Evolutionary conservation across 1,140 invertebrate species (phyloP).

Genomic region (Pomacea maculata): DNA sequence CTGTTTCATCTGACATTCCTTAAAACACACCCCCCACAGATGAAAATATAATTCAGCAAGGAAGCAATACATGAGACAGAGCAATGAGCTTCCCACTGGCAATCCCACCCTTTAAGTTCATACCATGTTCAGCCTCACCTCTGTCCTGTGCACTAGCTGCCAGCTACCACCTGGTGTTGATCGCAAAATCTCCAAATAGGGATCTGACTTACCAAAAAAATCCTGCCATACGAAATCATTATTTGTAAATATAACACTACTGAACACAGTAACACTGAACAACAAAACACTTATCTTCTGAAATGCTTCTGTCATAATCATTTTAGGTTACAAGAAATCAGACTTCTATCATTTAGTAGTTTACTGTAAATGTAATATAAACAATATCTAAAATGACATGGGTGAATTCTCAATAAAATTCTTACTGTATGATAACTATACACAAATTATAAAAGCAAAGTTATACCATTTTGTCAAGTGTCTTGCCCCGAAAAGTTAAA

Average conservation of each 20-base stretch:
- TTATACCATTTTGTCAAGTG: slow-evolving; percentile 69
- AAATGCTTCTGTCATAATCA: too few species aligned
- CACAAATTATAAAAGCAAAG: background rate
- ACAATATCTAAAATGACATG: background rate
- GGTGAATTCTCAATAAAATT: background rate
- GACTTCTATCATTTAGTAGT: too few species aligned
- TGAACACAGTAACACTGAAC: background rate
- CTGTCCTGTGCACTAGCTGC: slow-evolving; percentile 57
- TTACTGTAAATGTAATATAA: too few species aligned
- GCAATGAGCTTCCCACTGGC: too few species aligned
- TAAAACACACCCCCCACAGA: too few species aligned
- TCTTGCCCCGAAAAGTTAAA: slow-evolving; percentile 66
- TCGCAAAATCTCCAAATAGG: slow-evolving; percentile 70
- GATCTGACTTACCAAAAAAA: slow-evolving; percentile 71
- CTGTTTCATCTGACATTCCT: too few species aligned
- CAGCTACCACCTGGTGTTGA: slow-evolving; percentile 64
- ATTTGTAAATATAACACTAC: background rate
- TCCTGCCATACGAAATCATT: slow-evolving; percentile 61
- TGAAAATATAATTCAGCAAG: too few species aligned
- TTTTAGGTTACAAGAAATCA: too few species aligned
- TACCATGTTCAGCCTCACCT: slow-evolving; percentile 33
- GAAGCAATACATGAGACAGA: too few species aligned
- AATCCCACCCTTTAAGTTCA: too few species aligned
- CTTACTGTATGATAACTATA: background rate
- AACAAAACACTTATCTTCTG: too few species aligned